Evolutionary conservation across 2,797 vertebrate species (phyloP).

Genomic region (Danionella dracula): DNA sequence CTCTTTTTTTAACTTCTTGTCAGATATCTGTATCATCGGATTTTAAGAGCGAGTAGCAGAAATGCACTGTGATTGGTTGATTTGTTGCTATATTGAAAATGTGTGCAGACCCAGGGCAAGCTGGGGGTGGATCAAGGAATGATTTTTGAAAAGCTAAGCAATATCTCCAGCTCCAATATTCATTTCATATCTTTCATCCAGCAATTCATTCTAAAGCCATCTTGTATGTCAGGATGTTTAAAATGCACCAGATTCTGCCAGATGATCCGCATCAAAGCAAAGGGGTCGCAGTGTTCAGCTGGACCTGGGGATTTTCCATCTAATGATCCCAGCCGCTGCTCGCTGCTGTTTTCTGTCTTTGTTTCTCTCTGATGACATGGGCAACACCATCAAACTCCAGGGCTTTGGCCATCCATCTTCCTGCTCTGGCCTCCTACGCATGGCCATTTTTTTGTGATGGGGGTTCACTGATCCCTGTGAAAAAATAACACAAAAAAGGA

Average conservation of each 20-base stretch:
- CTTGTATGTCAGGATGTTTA: background rate
- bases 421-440: constrained; percentile 60
- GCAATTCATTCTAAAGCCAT: background rate
- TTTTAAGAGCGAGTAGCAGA: background rate
- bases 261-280: background rate
- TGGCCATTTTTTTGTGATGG: constrained; percentile 31
- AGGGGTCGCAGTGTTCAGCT: constrained; percentile 12
- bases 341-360: constrained; percentile 45
- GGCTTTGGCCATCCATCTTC: constrained; percentile 64
- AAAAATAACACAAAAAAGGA: background rate
- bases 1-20: background rate
- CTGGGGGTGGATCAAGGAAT: background rate
- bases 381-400: constrained; percentile 44
- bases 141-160: background rate
- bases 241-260: background rate
- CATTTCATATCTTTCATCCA: background rate
- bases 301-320: constrained; percentile 34
- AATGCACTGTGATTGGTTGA: background rate
- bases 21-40: background rate
- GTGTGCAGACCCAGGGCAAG: background rate
- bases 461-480: constrained; percentile 35
- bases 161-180: background rate
- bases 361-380: constrained; percentile 54
- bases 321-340: constrained; percentile 41
- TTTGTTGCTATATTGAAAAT: background rate